Base-by-base conservation (phyloP, 1,140 invertebrate genomes). In the Aleiodes sp. region DNA sequence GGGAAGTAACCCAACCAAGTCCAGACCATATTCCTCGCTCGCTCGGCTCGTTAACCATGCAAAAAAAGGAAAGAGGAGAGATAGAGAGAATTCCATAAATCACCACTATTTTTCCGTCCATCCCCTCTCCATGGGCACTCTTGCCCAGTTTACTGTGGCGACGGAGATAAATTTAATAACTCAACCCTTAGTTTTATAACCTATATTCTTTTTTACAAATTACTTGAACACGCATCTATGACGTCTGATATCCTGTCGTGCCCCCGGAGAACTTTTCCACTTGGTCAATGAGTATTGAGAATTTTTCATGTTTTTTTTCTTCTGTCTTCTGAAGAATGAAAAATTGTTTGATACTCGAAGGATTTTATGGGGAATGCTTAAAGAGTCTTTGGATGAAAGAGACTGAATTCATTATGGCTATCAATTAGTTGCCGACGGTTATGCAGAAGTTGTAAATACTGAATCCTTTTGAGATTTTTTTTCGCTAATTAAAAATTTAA, bases 131-230 rank as follows among this genome's bases (percentile, higher is more conserved):
- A 9, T 4, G 3, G 10, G 4, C 3, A 41, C 3, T 14, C 10
- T n/a, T 2, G 10, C 4, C 37, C 4, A 41, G 19, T 39, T 19
- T 31, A 33, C 37, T 31, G 19, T 60, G 37, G 12, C 60, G 9
- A 62, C 75, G 68, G 67, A 83, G 79, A 83, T 84, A 82, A 82
- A 84, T 84, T 84, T 82, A n/a, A n/a, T n/a, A n/a, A n/a, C n/a
- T n/a, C n/a, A n/a, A n/a, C 16, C 37, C 12, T 9, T 12, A 14
- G 37, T 9, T 41, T 41, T 41, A 4, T 12, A 6, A 41, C 3
- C 37, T n/a, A 41, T 3, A 41, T 4, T 4, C 4, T n/a, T n/a
- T 41, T 12, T 12, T 41, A 4, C 10, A 9, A 41, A 41, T 41
- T 41, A 41, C 37, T 41, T n/a, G n/a, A n/a, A n/a, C n/a, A n/a